A percentile compares a stretch with the other conserved stretches of the same genome.
These are phyloP conservation scores for Noctua janthe DNA, from an alignment of 2,888 invertebrate genomes.

Conservation along the genomic window DNA sequence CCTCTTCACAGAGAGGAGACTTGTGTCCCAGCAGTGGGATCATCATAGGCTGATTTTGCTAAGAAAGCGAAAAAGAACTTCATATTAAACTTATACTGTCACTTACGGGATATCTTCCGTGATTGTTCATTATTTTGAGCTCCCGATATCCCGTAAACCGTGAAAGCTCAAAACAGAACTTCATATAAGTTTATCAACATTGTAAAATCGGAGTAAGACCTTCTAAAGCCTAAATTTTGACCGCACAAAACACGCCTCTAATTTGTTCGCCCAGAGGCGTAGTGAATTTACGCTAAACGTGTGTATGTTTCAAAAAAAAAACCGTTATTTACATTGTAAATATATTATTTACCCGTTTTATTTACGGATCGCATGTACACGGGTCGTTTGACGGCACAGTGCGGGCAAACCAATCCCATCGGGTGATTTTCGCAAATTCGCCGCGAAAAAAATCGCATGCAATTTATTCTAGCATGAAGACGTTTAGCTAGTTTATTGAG, in stretches of 20 bases:
- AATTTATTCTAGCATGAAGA: slow-evolving; percentile 47
- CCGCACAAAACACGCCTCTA: too few relatives aligned
- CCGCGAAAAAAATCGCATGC: slow-evolving; percentile 47
- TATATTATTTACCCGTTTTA: slow-evolving; percentile 54
- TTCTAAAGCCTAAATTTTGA: too few relatives aligned
- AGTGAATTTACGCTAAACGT: slow-evolving; percentile 21
- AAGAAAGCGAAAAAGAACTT: background rate
- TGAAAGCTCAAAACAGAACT: background rate
- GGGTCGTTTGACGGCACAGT: slow-evolving; percentile 44
- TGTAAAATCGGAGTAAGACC: background rate
- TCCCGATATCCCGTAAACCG: too few relatives aligned
- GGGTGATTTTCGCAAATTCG: slow-evolving; percentile 55
- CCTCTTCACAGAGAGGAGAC: too few relatives aligned
- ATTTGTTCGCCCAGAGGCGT: too few relatives aligned
- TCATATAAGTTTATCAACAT: background rate
- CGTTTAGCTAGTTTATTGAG: slow-evolving; percentile 33
- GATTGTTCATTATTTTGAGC: too few relatives aligned
- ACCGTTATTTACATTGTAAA: slow-evolving; percentile 34
- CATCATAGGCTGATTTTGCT: too few relatives aligned
- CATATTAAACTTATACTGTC: background rate
- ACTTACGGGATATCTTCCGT: too few relatives aligned
- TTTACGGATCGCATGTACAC: slow-evolving; percentile 63
- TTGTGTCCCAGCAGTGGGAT: too few relatives aligned
- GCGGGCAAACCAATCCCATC: slow-evolving; percentile 49
- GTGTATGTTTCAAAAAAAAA: slow-evolving; percentile 29